These are phyloP conservation scores for Lepus townsendii DNA, from an alignment of 2,797 vertebrate species.

Conservation along the genomic window DNA sequence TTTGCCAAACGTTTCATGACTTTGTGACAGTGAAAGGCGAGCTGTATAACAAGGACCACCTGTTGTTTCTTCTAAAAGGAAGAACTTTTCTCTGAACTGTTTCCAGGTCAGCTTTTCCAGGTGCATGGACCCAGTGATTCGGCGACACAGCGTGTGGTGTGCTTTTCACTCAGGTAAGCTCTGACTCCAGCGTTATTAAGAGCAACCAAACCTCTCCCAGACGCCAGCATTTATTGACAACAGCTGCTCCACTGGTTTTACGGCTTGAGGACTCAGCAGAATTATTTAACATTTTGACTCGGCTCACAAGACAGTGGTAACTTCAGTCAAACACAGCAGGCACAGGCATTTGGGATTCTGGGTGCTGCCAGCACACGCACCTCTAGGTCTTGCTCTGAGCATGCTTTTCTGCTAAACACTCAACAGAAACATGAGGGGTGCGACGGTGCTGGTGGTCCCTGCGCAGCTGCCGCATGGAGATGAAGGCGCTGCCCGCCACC, in stretches of 20 bases:
- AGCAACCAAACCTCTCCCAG: not conserved
- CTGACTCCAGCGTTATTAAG: not conserved
- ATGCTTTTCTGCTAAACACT: not conserved
- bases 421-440: not conserved
- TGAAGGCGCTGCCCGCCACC: not conserved
- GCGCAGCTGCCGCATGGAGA: not conserved
- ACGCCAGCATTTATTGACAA: not conserved
- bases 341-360: not conserved
- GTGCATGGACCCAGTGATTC: not conserved
- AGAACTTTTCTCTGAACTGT: not conserved
- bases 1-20: slow-evolving; percentile 10
- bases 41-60: not conserved
- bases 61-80: not conserved
- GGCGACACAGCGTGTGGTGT: too few species aligned
- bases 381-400: not conserved
- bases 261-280: not conserved
- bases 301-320: not conserved
- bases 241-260: not conserved
- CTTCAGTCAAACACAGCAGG: not conserved
- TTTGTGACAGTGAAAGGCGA: not conserved
- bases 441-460: too few species aligned
- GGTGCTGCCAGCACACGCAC: not conserved
- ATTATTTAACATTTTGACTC: not conserved
- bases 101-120: too few species aligned
- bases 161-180: not conserved